Evolutionary conservation across 2,888 invertebrate species (phyloP), one percentile per base, ranked within the genome.

Genomic region (Euspilapteryx auroguttella): DNA sequence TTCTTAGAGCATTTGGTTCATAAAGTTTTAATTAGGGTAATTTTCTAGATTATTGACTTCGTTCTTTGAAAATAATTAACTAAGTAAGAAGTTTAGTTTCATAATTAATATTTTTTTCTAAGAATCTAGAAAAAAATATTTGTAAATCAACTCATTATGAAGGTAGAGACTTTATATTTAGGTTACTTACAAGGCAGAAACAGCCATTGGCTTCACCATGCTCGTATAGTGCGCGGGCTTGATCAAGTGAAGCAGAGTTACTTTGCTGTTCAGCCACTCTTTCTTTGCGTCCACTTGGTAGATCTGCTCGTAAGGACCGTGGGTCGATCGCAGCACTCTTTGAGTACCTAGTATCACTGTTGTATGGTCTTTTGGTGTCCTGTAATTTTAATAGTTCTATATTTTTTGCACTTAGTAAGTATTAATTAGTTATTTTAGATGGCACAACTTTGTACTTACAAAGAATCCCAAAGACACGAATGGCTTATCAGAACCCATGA

Each of bases 251-350:
- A 89, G 55, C 13, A 92, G 49, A 3, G 78, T 48, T 0, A 83
- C 77, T 49, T 85, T 80, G 10, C 81, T 81, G 14, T 66, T 61
- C 17, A 79, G 69, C 9, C 89, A 54, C 2, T 54, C 50, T 37
- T 79, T 78, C 4, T 80, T 73, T 15, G 79, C 78, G 36, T 83
- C 79, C 3, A 91, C 75, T 30, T 71, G 59, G 15, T 78, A 64
- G n/a, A 81, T 73, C 66, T 88, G 85, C 49, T 91, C 89, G 45
- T 85, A 79, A 3, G 85, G 82, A 22, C 87, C 83, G 33, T 69
- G 65, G 4, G 81, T 66, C 26, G 76, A 58, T 21, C 77, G 55
- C 34, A 84, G 63, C 0, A 79, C 76, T 45, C 80, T 79, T 10
- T 83, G 79, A 12, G 81, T 80, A n/a, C 91, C 91, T 24, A 89